Evolutionary conservation across 2,888 invertebrate genomes (phyloP).

Genomic region (Lasiommata megera): DNA sequence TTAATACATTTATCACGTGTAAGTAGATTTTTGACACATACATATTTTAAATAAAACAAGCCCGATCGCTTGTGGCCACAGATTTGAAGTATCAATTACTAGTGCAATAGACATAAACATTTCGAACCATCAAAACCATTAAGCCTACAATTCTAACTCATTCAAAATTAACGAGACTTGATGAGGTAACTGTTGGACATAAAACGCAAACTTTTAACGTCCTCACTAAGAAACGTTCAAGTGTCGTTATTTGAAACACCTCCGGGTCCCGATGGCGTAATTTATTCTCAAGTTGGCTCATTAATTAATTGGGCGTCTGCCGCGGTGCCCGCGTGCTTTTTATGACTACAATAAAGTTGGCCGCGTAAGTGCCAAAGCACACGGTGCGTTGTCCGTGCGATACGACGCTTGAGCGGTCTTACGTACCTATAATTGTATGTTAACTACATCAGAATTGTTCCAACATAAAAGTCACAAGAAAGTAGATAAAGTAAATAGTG

Average conservation of each 20-base stretch:
- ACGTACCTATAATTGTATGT: too few species aligned
- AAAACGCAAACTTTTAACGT: conserved; percentile 53
- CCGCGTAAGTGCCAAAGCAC: conserved; percentile 33
- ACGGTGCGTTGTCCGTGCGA: neutral
- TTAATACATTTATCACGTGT: too few species aligned
- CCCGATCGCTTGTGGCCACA: neutral
- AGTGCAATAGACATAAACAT: neutral
- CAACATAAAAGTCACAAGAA: too few species aligned
- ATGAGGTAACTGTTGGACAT: conserved; percentile 24
- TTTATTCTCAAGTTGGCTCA: conserved; percentile 68
- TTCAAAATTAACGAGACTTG: conserved; percentile 25
- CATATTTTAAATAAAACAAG: too few species aligned
- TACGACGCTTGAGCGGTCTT: too few species aligned
- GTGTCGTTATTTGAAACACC: conserved; percentile 54
- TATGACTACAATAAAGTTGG: conserved; percentile 63
- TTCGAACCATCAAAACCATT: conserved; percentile 7
- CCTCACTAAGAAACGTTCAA: conserved; percentile 47
- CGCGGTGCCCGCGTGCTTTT: conserved; percentile 63
- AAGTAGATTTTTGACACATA: too few species aligned
- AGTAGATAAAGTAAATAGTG: too few species aligned
- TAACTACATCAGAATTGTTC: too few species aligned
- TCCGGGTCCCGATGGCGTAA: conserved; percentile 56
- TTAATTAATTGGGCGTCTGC: conserved; percentile 72
- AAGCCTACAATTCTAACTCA: conserved; percentile 3
- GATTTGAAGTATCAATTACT: neutral